Base-by-base conservation (phyloP, 1,140 invertebrate species). In the Yoshiicerus persimilis region DNA sequence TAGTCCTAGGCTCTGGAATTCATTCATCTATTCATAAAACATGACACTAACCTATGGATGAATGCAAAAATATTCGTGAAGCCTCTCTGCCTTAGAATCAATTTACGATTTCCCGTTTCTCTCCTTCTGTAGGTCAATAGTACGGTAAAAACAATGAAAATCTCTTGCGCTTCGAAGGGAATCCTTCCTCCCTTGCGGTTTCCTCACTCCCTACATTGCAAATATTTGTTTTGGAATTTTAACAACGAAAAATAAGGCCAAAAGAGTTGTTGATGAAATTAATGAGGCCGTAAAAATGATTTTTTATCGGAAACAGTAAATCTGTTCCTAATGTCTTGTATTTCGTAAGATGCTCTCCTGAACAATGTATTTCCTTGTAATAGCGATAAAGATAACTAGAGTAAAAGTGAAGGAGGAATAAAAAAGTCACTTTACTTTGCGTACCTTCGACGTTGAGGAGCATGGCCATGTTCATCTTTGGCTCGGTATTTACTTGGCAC, bases 391-490 rank as follows among this genome's bases (percentile, higher is more conserved):
- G n/a, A n/a, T n/a, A n/a, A n/a, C n/a, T n/a, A n/a, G n/a, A n/a
- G 38, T 83, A 16, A 62, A 36, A 70, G 27, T 38, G 25, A 84
- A 85, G 30, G 80, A 56, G 62, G 47, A 25, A 27, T 47, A 85
- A 85, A 88, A 84, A 36, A 70, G n/a, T 85, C 36, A 88, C 36
- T 86, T 86, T 66, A 86, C 32, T 89, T 89, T 86, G 56, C 92
- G 93, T 94, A 97, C 96, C 96, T 95, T 96, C 95, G 86, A 97
- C 95, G 91, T 94, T 95, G 80, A 97, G 93, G 91, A 94, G 92
- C 91, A 97, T 95, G 38, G 96, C 95, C 93, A 96, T 94, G 92
- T 96, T 96, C 92, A 96, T 96, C 92, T 97, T 97, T 16, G 96
- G 96, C 91, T 97, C 96, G 1, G 96, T 97, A 90, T 93, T 94